Conservation (phyloP, 2,113 vertebrate species). For the Polyodon spathula region DNA sequence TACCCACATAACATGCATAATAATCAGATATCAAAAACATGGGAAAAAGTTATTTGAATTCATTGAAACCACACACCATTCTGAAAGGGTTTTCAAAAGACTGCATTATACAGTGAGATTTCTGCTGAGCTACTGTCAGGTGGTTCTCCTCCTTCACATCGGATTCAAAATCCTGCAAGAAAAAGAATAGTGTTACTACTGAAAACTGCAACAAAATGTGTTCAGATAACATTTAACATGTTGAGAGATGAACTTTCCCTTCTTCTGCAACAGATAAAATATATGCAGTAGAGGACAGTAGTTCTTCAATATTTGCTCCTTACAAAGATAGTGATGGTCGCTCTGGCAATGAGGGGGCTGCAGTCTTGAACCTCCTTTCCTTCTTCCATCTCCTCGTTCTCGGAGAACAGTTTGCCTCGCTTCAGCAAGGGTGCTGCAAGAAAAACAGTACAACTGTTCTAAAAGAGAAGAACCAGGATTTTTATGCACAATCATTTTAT, state of each 20-base stretch:
- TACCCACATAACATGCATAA: too few relatives aligned
- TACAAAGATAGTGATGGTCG: slow-evolving; percentile 73
- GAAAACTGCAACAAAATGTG: too few relatives aligned
- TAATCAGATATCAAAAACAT: too few relatives aligned
- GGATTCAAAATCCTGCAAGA: slow-evolving; percentile 50
- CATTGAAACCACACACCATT: slow-evolving; percentile 81
- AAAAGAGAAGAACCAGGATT: too few relatives aligned
- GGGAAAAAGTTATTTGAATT: neutral
- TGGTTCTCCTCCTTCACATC: slow-evolving; percentile 26
- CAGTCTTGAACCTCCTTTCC: slow-evolving; percentile 22
- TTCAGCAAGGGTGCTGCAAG: slow-evolving; percentile 54
- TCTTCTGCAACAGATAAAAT: too few relatives aligned
- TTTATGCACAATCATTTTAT: too few relatives aligned
- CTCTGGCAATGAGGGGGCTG: slow-evolving; percentile 48
- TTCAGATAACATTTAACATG: too few relatives aligned
- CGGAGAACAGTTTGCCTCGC: slow-evolving; percentile 56
- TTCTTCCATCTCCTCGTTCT: slow-evolving; percentile 35
- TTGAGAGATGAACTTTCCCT: too few relatives aligned
- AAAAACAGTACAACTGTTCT: too few relatives aligned
- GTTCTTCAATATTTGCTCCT: slow-evolving; percentile 22
- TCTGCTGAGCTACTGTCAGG: slow-evolving; percentile 62
- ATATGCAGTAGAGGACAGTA: too few relatives aligned
- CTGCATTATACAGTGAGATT: slow-evolving; percentile 73
- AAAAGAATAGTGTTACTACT: neutral
- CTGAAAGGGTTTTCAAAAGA: slow-evolving; percentile 90